phyloP scores from a whole-genome alignment of 2,797 vertebrate genomes.

The Lindbergichthys nudifrons region DNA sequence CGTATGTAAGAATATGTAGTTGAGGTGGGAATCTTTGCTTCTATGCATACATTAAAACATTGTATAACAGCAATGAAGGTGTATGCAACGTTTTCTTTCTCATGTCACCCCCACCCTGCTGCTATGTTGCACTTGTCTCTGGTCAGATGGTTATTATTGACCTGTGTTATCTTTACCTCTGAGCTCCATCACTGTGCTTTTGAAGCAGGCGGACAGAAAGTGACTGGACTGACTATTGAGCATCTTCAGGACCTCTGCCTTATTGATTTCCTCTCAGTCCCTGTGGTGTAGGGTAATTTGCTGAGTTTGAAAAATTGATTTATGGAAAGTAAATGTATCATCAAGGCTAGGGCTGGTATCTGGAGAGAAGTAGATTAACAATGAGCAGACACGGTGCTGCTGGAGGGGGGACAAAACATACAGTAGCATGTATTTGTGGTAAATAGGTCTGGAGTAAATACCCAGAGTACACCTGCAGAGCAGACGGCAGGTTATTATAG shows the following conservation, averaged over 20 bases:
- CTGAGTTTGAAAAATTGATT: conserved; percentile 74
- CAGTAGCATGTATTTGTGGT: conserved; percentile 58
- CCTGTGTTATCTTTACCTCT: conserved; percentile 45
- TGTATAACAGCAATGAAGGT: neutral
- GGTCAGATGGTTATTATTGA: conserved; percentile 56
- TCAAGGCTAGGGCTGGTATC: conserved; percentile 32
- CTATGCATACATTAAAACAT: neutral
- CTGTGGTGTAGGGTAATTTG: conserved; percentile 60
- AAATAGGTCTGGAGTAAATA: conserved; percentile 71
- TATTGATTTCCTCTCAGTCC: conserved; percentile 66
- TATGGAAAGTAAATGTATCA: conserved; percentile 72
- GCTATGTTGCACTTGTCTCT: conserved; percentile 12
- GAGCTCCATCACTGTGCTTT: conserved; percentile 43
- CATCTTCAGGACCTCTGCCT: conserved; percentile 64
- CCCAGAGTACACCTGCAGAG: conserved; percentile 69
- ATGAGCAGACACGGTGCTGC: conserved; percentile 33
- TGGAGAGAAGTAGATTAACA: conserved; percentile 17
- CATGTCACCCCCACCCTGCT: neutral
- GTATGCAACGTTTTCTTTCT: neutral
- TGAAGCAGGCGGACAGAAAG: conserved; percentile 52
- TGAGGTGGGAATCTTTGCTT: neutral
- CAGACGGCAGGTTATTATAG: conserved; percentile 64
- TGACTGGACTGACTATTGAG: conserved; percentile 62
- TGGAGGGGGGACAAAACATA: conserved; percentile 12
- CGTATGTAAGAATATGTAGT: neutral